A percentile compares a stretch with the other conserved stretches of the same genome.
Evolutionary conservation across 2,113 vertebrate genomes (phyloP).

Genomic region (Sapayoa aenigma): DNA sequence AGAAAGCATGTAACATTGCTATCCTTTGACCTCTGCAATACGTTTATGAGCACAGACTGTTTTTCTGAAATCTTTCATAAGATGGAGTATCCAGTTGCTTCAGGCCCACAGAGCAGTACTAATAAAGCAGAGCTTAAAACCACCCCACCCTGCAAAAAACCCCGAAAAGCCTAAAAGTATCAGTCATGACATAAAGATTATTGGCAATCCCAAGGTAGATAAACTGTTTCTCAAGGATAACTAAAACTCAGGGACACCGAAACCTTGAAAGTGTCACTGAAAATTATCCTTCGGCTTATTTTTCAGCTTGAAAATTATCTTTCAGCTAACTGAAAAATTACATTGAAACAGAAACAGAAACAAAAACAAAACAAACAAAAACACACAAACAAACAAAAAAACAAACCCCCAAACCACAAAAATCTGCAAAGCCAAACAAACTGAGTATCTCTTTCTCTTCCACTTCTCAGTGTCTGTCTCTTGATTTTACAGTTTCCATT

Average conservation of each 20-base stretch:
- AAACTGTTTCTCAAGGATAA: not conserved
- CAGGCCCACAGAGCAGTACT: not conserved
- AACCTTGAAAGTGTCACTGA: not conserved
- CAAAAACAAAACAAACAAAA: not conserved
- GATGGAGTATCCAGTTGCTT: not conserved
- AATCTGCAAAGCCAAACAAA: not conserved
- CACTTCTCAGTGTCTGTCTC: not conserved
- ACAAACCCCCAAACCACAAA: too few relatives aligned
- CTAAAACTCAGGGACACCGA: not conserved
- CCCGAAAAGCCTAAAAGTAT: not conserved
- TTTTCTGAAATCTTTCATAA: not conserved
- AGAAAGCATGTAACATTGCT: not conserved
- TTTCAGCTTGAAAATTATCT: too few relatives aligned
- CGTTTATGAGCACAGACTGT: not conserved
- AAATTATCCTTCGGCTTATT: not conserved
- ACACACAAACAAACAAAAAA: too few relatives aligned
- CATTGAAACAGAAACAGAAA: not conserved
- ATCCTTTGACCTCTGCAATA: not conserved
- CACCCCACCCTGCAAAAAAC: rapidly evolving
- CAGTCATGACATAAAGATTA: not conserved
- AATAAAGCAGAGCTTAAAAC: not conserved
- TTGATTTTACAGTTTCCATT: not conserved
- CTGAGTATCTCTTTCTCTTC: not conserved
- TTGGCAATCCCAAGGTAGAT: not conserved
- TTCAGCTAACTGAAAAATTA: not conserved